Base-by-base conservation (phyloP, 2,888 invertebrate genomes). In the Siphlonurus alternatus region DNA sequence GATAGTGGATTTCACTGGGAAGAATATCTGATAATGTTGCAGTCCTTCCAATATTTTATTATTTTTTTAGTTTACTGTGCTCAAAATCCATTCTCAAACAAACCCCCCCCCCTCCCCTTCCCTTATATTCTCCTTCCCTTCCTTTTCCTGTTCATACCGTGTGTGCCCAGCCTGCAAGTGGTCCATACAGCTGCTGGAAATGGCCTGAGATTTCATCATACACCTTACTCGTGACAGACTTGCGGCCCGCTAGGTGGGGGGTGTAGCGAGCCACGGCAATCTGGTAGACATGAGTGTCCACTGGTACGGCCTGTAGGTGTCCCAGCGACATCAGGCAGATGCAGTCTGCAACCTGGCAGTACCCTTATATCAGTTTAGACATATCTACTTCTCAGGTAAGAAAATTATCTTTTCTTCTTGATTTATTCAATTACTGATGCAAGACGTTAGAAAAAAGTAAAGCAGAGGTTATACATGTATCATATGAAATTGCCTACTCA, bases 231-330 rank as follows among this genome's bases (percentile, higher is more conserved):
- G 90, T 93, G 1, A 95, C 83, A 56, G 83, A 84, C 74, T 93
- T 93, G 67, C 84, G 81, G 38, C 82, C 81, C 54, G 78, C 76
- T 61, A 94, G 76, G 71, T 88, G 85, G 0, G 91, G 91, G 68
- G 92, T 76, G 72, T 96, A 96, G 70, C 85, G 81, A 65, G 84
- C 79, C 20, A 85, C 81, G 0, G 94, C 94, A 68, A 98, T 87
- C 78, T 95, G 91, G 75, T 88, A 92, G 23, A 99, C 91, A 73
- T 99, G 98, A 0, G 96, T 96, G 76, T 99, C 98, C 0, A 98
- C 89, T 1, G 98, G 98, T 63, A 99, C 84, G 0, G 95, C 87
- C 70, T 88, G 84, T 62, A 91, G 75, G 73, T 97, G 92, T 65
- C 88, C 87, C 62, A 99, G 75, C 0, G 96, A 94, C 97, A 99